Percentiles rank a stretch among this genome's conserved stretches.
These are phyloP conservation scores for Holothuria scabra DNA, from an alignment of 53 echinoderm and acorn worm species.

Conservation along the genomic window DNA sequence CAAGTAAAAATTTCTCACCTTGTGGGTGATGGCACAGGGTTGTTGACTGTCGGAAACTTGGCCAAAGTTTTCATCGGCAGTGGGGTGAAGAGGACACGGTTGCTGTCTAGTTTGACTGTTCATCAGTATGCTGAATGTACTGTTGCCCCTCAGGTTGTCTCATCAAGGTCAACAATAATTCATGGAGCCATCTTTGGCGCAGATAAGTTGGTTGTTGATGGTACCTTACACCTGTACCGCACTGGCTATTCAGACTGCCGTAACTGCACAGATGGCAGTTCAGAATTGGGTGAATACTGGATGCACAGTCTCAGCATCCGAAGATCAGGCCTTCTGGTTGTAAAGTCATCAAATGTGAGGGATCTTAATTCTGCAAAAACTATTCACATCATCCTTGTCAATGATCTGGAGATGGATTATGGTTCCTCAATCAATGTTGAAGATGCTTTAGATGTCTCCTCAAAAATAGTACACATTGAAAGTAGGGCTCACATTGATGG, in stretches of 20 bases:
- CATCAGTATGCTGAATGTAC: constrained; percentile 55
- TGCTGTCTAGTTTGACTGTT: constrained; percentile 58
- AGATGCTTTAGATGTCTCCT: constrained; percentile 63
- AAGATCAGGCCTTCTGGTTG: constrained; percentile 51
- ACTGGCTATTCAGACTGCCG: constrained; percentile 74
- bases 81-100: constrained; percentile 50
- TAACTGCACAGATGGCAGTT: constrained; percentile 71
- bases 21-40: constrained; percentile 69
- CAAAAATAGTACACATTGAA: constrained; percentile 64
- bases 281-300: constrained; percentile 77
- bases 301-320: constrained; percentile 55
- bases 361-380: constrained; percentile 37
- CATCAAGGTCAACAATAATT: neutral
- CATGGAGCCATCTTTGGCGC: constrained; percentile 76
- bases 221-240: constrained; percentile 53
- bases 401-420: constrained; percentile 72
- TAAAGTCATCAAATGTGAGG: constrained; percentile 49
- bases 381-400: constrained; percentile 56
- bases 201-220: constrained; percentile 56
- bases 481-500: constrained; percentile 52
- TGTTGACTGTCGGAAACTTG: constrained; percentile 37
- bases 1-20: constrained; percentile 56
- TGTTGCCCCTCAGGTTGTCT: constrained; percentile 56
- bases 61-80: constrained; percentile 61
- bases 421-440: constrained; percentile 38